phyloP scores from a whole-genome alignment of 2,888 invertebrate genomes.

The Drosophila quinaria region DNA sequence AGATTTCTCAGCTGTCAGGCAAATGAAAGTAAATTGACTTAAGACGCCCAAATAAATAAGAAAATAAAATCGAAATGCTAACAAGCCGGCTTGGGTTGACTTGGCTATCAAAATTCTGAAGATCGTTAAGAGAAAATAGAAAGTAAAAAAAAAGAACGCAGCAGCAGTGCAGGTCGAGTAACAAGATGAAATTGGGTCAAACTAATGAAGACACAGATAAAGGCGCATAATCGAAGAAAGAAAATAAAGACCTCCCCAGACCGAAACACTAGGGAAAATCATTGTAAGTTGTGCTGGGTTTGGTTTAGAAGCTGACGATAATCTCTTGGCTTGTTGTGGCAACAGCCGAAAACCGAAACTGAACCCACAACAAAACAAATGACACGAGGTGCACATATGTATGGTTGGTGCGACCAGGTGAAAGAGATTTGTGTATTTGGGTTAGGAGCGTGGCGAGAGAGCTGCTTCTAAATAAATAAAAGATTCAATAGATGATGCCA shows the following conservation, averaged over 20 bases:
- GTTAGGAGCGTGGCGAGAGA: conserved; percentile 59
- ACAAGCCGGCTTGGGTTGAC: conserved; percentile 35
- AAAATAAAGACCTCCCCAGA: conserved; percentile 15
- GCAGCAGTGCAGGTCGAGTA: conserved; percentile 19
- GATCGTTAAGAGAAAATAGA: conserved; percentile 68
- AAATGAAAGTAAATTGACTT: conserved; percentile 72
- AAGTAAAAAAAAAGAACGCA: conserved; percentile 71
- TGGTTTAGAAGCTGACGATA: conserved; percentile 49
- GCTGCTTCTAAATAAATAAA: conserved; percentile 41
- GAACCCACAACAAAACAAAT: conserved; percentile 47
- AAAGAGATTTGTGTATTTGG: conserved; percentile 70
- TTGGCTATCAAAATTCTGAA: conserved; percentile 58
- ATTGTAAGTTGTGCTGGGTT: conserved; percentile 14
- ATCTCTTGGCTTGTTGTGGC: conserved; percentile 59
- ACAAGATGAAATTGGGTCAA: conserved; percentile 68
- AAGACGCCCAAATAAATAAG: conserved; percentile 35
- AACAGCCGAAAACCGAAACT: conserved; percentile 41
- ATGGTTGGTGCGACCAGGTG: conserved; percentile 41
- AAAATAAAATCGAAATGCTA: conserved; percentile 47
- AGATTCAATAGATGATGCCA: conserved; percentile 65
- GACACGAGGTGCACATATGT: conserved; percentile 70
- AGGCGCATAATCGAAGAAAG: conserved; percentile 59
- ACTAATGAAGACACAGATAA: conserved; percentile 73
- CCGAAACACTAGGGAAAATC: conserved; percentile 21
- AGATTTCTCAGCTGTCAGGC: conserved; percentile 31